These are phyloP conservation scores for Brachionus rubens DNA, from an alignment of 1,140 invertebrate genomes.

Conservation along the genomic window DNA sequence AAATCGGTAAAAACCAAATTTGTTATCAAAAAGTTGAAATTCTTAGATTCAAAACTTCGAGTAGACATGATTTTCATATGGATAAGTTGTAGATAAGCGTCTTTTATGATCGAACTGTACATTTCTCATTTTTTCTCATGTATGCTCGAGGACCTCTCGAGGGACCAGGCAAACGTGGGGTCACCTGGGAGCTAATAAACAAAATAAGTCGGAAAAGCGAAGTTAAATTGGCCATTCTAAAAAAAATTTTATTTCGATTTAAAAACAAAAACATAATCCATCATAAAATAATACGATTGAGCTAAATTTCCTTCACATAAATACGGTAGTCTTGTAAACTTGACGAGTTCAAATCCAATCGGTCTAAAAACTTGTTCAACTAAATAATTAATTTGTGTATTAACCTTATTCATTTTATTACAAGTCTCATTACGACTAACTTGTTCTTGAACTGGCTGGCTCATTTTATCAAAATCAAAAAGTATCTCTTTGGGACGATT, in stretches of 20 bases:
- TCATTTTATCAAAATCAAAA: constrained; percentile 13
- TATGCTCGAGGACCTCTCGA: no score
- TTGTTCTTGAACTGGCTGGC: background rate
- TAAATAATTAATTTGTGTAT: constrained; percentile 68
- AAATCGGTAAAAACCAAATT: no score
- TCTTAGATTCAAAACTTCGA: no score
- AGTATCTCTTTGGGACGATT: background rate
- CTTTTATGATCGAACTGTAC: no score
- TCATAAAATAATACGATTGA: constrained; percentile 82
- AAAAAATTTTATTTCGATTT: constrained; percentile 47
- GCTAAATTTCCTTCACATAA: constrained; percentile 88
- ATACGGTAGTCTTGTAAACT: constrained; percentile 82
- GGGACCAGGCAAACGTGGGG: no score
- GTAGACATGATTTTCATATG: no score
- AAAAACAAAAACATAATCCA: constrained; percentile 75
- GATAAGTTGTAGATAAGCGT: no score
- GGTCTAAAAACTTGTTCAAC: constrained; percentile 69
- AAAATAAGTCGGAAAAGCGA: no score
- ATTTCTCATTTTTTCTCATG: no score
- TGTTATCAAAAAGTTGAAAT: no score
- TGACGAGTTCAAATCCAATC: constrained; percentile 69
- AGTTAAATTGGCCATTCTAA: background rate
- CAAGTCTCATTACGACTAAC: constrained; percentile 61
- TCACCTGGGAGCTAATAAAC: no score
- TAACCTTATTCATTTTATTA: constrained; percentile 71